Evolutionary conservation across 2,113 vertebrate species (phyloP), one percentile per base, ranked within the genome.

Genomic region (Festucalex cinctus): DNA sequence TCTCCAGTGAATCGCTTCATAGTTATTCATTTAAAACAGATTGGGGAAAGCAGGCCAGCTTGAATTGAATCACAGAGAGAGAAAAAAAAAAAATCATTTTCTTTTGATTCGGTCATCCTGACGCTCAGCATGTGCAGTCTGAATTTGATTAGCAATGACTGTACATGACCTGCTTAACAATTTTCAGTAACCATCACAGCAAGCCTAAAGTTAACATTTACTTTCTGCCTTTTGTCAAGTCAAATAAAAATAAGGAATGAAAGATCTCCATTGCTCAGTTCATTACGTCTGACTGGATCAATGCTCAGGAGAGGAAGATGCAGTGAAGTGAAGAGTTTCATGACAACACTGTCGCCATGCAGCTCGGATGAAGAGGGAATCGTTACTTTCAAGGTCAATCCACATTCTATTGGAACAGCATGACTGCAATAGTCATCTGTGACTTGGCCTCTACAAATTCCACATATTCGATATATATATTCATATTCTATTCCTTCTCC

Each of bases 81-180:
- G 51, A 4, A 12, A 75, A 72, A 66, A 22, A 66, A 61, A 41
- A 66, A 65, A 74, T 76, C 26, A 57, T 28, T 49, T 89, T 36
- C 48, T 85, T 83, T 82, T 74, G 83, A 81, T 80, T 82, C 74
- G 64, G 74, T 84, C 76, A 86, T 80, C 80, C 83, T 48, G 49
- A 85, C 73, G 83, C 75, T 78, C 73, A 68, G 69, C 79, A 81
- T 83, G 83, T 83, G 69, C 46, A 5, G 58, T 74, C 57, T 70
- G 75, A 85, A 86, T 81, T 69, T 73, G 66, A 83, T 86, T 79
- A 83, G 78, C 32, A 69, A 63, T 53, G 65, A 78, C 60, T 41
- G 57, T 39, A 82, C 75, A 76, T 78, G 77, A 79, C 67, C 81
- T 60, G 71, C 53, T 66, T 79, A 44, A 83, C 78, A 74, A 76